Conservation (phyloP, 2,888 invertebrate genomes). For the Andrena hattorfiana region DNA sequence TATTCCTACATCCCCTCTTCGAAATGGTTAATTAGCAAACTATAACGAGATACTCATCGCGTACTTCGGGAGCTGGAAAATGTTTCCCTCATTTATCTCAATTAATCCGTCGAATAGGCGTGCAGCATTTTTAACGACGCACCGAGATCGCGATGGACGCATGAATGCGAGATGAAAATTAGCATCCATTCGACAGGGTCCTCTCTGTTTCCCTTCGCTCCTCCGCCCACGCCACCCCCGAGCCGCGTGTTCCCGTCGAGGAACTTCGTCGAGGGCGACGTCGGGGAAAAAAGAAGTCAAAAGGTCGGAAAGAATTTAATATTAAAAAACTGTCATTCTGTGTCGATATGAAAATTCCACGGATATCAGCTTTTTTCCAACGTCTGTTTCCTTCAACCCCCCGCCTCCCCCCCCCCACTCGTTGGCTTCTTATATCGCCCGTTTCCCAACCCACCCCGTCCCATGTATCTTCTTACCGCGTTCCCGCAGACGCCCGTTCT, state of each 20-base stretch:
- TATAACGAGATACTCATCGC: too few species aligned
- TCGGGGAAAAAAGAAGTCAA: conserved; percentile 68
- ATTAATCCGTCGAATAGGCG: conserved; percentile 19
- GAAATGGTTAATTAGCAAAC: too few species aligned
- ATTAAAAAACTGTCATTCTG: conserved; percentile 84
- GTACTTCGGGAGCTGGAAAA: too few species aligned
- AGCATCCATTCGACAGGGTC: conserved; percentile 45
- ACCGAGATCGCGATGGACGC: conserved; percentile 16
- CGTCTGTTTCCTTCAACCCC: conserved; percentile 63
- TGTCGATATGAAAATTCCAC: conserved; percentile 85
- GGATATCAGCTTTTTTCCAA: conserved; percentile 78
- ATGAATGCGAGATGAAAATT: conserved; percentile 68
- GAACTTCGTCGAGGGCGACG: conserved; percentile 56
- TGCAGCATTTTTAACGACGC: conserved; percentile 20
- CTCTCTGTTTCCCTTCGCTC: conserved; percentile 33
- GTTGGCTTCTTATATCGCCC: conserved; percentile 61
- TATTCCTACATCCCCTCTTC: too few species aligned
- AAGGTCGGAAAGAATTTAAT: conserved; percentile 83
- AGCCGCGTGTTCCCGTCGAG: conserved; percentile 14
- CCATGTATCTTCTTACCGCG: conserved; percentile 49
- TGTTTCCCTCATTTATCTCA: not conserved
- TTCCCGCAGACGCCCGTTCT: conserved; percentile 21
- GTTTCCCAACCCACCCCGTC: not conserved
- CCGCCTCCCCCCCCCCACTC: conserved; percentile 22
- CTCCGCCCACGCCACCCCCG: conserved; percentile 15